A percentile compares a stretch with the other conserved stretches of the same genome.
Evolutionary conservation across 1,140 invertebrate genomes (phyloP).

Genomic region (Brachionus paranguensis): DNA sequence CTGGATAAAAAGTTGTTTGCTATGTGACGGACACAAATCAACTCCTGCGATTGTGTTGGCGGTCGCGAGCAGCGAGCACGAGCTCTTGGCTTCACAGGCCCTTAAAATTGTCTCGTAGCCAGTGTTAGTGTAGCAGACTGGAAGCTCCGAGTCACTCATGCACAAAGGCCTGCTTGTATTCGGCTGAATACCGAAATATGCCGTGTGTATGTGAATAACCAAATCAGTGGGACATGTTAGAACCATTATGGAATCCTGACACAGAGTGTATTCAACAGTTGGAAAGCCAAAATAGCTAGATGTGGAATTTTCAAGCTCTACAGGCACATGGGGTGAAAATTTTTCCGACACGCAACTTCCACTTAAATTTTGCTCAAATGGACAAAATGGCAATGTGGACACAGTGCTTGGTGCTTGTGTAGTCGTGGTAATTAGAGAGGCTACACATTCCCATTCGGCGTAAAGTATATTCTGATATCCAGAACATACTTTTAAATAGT

Average conservation of each 20-base stretch:
- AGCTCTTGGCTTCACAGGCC: background rate
- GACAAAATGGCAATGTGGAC: constrained; percentile 29
- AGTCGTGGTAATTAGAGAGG: background rate
- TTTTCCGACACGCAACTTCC: background rate
- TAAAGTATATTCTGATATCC: constrained; percentile 15
- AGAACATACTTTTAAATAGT: background rate
- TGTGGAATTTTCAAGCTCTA: background rate
- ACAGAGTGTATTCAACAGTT: background rate
- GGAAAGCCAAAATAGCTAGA: background rate
- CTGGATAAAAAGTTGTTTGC: constrained; percentile 25
- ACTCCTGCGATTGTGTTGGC: background rate
- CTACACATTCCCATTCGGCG: constrained; percentile 23
- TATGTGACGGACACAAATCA: background rate
- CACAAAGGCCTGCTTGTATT: background rate
- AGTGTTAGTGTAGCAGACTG: background rate
- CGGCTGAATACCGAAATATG: constrained; percentile 28
- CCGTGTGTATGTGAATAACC: constrained; percentile 4
- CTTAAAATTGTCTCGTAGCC: background rate
- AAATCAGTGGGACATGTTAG: constrained; percentile 25
- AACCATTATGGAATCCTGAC: background rate
- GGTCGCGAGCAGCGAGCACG: background rate
- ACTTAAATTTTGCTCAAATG: background rate
- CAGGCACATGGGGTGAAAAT: constrained; percentile 5
- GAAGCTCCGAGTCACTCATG: background rate
- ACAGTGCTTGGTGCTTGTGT: background rate